phyloP scores from a whole-genome alignment of 2,113 vertebrate species.

The Coregonus clupeaformis region DNA sequence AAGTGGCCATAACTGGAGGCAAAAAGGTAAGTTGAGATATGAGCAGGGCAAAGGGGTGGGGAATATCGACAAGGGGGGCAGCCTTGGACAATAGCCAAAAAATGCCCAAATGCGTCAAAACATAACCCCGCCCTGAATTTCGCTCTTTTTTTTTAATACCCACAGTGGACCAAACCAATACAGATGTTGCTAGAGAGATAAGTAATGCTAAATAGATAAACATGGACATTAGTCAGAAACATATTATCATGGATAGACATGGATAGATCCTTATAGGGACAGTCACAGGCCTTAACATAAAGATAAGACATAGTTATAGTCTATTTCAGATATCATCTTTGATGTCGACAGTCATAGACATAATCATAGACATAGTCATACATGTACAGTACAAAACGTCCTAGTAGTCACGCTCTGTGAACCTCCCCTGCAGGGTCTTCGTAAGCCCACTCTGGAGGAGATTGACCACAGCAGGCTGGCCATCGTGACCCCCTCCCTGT shows the following conservation, averaged over 20 bases:
- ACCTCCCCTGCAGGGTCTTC: slow-evolving; percentile 75
- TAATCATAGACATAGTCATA: slow-evolving; percentile 27
- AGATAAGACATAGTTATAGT: not conserved
- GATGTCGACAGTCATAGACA: slow-evolving; percentile 33
- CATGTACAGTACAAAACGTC: slow-evolving; percentile 20
- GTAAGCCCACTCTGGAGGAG: slow-evolving; percentile 87
- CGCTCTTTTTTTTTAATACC: not conserved
- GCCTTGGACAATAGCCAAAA: not conserved
- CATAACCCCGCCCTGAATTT: not conserved
- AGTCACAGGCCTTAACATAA: not conserved
- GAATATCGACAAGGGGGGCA: not conserved
- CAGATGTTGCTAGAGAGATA: not conserved
- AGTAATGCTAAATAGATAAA: not conserved
- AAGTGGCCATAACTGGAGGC: slow-evolving; percentile 84
- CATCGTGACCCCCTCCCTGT: slow-evolving; percentile 85
- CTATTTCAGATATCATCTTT: not conserved
- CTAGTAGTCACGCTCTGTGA: not conserved
- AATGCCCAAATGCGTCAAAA: not conserved
- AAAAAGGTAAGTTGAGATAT: slow-evolving; percentile 80
- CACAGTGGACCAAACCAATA: not conserved
- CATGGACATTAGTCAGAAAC: not conserved
- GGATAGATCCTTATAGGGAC: not conserved
- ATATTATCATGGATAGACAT: not conserved
- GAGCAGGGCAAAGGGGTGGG: not conserved
- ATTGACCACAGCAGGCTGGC: slow-evolving; percentile 81